Conservation (phyloP, 2,888 invertebrate species). For the Hyposoter didymator region DNA sequence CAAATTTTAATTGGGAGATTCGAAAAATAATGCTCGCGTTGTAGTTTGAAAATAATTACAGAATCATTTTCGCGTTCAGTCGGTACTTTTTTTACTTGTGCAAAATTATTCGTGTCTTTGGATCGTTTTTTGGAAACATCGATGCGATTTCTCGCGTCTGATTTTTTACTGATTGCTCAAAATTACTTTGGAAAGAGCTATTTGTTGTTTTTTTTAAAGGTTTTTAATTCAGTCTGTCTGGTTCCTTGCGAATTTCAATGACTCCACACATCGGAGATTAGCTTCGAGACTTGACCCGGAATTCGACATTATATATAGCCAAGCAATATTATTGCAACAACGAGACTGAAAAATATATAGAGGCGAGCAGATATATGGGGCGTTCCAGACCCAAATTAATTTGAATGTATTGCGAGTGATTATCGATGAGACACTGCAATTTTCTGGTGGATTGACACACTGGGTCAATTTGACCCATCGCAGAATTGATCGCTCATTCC, state of each 20-base stretch:
- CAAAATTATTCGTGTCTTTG: neutral
- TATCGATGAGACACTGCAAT: neutral
- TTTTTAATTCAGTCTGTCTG: slow-evolving; percentile 28
- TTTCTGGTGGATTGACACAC: neutral
- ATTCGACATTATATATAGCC: slow-evolving; percentile 46
- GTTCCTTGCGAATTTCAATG: slow-evolving; percentile 14
- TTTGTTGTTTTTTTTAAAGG: neutral
- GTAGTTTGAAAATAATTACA: neutral
- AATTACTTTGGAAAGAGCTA: neutral
- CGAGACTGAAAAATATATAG: slow-evolving; percentile 8
- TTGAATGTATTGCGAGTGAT: neutral
- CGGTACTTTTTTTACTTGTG: neutral
- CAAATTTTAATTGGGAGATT: neutral
- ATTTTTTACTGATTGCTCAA: neutral
- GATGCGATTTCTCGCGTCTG: neutral
- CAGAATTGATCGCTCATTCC: neutral
- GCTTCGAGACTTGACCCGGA: slow-evolving; percentile 32
- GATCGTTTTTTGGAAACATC: neutral
- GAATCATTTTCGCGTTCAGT: neutral
- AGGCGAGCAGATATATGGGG: neutral
- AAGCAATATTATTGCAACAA: slow-evolving; percentile 51
- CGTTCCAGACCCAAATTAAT: neutral
- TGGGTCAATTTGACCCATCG: no score
- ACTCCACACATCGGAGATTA: neutral
- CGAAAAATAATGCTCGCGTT: neutral